phyloP scores from a whole-genome alignment of 1,140 invertebrate species.

The Varroa destructor region DNA sequence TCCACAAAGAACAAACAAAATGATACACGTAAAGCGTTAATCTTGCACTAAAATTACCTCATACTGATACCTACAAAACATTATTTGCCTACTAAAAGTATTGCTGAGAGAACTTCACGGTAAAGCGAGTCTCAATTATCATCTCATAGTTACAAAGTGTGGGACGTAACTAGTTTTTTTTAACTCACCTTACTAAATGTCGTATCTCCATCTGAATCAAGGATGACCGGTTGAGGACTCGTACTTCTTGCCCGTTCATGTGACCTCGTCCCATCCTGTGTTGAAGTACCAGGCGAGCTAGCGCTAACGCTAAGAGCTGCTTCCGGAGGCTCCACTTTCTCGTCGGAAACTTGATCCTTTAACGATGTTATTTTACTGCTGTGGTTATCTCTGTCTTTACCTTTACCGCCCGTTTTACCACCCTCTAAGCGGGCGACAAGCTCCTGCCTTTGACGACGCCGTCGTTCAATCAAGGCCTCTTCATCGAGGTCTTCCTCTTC shows the following conservation, averaged over 20 bases:
- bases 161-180: too few relatives aligned
- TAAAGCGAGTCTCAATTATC: too few relatives aligned
- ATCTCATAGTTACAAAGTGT: too few relatives aligned
- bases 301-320: constrained; percentile 2
- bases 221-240: constrained; percentile 22
- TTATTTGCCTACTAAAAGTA: too few relatives aligned
- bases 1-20: background rate
- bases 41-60: too few relatives aligned
- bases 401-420: background rate
- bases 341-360: constrained; percentile 11
- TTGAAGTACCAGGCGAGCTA: constrained; percentile 14
- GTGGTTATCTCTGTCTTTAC: background rate
- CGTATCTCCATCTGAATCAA: constrained; percentile 20
- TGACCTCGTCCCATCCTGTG: background rate
- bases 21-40: background rate
- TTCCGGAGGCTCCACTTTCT: constrained; percentile 6
- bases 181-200: constrained; percentile 18
- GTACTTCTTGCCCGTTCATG: background rate
- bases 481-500: constrained; percentile 81
- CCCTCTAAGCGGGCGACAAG: constrained; percentile 49
- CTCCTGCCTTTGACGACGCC: constrained; percentile 75
- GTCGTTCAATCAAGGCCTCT: constrained; percentile 76
- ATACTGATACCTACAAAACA: too few relatives aligned
- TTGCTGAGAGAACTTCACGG: too few relatives aligned
- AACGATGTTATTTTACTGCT: constrained; percentile 8